Evolutionary conservation across 2,113 vertebrate species (phyloP).

Genomic region (Aphyosemion australe): DNA sequence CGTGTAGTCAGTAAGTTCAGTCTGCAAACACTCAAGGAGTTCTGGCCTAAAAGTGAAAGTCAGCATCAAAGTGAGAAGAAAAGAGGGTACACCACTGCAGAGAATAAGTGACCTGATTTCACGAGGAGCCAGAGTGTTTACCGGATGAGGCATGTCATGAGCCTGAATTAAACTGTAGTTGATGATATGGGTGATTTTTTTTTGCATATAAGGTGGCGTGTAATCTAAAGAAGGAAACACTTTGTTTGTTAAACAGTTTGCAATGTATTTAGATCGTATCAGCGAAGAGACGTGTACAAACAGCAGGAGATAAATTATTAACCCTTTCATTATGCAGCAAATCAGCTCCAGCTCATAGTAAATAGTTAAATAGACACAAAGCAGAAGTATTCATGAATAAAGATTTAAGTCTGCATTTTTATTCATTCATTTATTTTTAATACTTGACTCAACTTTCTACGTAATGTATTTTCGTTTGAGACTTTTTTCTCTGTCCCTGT

Average conservation of each 20-base stretch:
- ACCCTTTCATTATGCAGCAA: background rate
- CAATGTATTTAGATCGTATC: background rate
- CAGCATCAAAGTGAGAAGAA: constrained; percentile 32
- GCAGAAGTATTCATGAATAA: background rate
- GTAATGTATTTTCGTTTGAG: background rate
- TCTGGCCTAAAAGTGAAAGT: constrained; percentile 30
- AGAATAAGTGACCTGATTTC: constrained; percentile 26
- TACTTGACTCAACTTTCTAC: background rate
- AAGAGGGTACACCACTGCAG: constrained; percentile 1
- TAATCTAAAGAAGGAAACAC: background rate
- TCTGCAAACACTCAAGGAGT: constrained; percentile 33
- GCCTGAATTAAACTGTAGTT: background rate
- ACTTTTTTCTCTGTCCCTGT: background rate
- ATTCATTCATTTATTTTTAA: background rate
- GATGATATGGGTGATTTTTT: background rate
- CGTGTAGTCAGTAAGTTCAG: constrained; percentile 10
- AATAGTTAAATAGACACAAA: background rate
- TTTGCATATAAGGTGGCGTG: background rate
- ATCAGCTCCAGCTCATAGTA: background rate
- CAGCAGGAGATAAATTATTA: background rate
- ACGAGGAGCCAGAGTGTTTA: background rate
- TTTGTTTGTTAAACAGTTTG: background rate
- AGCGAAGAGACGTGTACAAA: background rate
- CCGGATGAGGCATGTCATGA: background rate
- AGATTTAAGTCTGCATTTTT: too few species aligned